A percentile compares a stretch with the other conserved stretches of the same genome.
phyloP scores from a whole-genome alignment of 2,797 vertebrate species.

The Mus minutoides region DNA sequence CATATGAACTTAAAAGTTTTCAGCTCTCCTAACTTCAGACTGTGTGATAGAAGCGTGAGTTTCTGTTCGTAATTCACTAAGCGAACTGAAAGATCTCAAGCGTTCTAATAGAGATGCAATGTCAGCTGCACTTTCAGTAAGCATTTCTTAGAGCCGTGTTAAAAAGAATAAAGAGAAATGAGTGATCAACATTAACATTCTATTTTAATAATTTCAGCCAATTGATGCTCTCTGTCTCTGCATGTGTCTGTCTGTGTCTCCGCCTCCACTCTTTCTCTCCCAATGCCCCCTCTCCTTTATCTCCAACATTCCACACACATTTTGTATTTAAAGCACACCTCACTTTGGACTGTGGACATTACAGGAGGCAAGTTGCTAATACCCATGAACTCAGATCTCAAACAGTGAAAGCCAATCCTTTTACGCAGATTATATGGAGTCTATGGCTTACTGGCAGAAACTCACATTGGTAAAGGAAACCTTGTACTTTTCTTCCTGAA shows the following conservation, averaged over 20 bases:
- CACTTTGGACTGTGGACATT: neutral
- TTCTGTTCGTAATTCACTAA: neutral
- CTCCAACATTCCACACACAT: neutral
- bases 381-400: neutral
- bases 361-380: neutral
- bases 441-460: neutral
- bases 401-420: neutral
- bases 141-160: neutral
- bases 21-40: neutral
- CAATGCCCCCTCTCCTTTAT: neutral
- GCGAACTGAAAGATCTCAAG: neutral
- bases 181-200: constrained; percentile 29
- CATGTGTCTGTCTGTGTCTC: neutral
- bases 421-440: neutral
- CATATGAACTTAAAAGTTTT: constrained; percentile 31
- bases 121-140: neutral
- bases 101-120: constrained; percentile 6
- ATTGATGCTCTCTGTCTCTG: neutral
- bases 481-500: constrained; percentile 3
- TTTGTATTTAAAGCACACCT: neutral
- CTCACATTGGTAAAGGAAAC: constrained; percentile 49
- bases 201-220: constrained; percentile 30
- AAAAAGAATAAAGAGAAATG: neutral
- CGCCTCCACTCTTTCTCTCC: neutral
- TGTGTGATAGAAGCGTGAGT: neutral